These are phyloP conservation scores for Corythaeola cristata DNA, from an alignment of 2,113 vertebrate genomes.

Conservation along the genomic window DNA sequence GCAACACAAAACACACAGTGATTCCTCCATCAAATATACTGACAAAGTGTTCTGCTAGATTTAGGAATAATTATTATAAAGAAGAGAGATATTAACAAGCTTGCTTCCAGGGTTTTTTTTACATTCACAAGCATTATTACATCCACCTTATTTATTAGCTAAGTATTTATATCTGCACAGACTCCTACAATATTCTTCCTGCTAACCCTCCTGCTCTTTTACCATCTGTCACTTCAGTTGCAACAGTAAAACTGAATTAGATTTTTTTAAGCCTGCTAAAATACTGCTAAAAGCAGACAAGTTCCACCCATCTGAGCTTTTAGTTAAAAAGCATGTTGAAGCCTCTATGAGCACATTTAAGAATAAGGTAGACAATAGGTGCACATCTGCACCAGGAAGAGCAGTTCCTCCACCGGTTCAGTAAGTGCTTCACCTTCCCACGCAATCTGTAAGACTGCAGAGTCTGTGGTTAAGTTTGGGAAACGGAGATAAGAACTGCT, in stretches of 20 bases:
- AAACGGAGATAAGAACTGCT: not conserved
- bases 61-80: conserved; percentile 31
- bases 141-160: conserved; percentile 24
- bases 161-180: conserved; percentile 47
- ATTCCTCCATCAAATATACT: conserved; percentile 32
- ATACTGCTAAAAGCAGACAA: not conserved
- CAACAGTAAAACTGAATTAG: not conserved
- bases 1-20: conserved; percentile 7
- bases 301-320: not conserved
- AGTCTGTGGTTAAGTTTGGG: not conserved
- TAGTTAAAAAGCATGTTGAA: not conserved
- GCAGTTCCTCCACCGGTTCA: not conserved
- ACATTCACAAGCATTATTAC: not conserved
- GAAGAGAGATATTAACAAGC: not conserved
- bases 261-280: not conserved
- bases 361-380: not conserved
- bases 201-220: conserved; percentile 36
- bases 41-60: not conserved
- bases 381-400: not conserved
- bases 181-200: conserved; percentile 54
- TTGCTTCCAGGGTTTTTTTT: not conserved
- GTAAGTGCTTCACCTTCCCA: not conserved
- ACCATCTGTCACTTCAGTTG: conserved; percentile 48
- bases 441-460: not conserved
- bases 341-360: not conserved